Conservation (phyloP, 2,797 vertebrate genomes). For the Eulemur mongoz region DNA sequence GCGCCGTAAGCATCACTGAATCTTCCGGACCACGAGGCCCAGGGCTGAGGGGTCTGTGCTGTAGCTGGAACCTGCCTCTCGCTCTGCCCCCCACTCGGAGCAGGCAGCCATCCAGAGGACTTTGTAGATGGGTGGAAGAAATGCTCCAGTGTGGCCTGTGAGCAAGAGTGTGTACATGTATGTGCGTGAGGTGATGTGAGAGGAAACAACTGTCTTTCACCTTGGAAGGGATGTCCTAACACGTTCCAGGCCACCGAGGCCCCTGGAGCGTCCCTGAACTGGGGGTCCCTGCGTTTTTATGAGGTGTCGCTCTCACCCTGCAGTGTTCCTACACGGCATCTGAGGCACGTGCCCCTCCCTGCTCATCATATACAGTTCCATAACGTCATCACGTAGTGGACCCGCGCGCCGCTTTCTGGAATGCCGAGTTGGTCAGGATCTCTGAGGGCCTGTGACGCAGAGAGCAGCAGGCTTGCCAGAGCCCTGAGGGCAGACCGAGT, state of each 20-base stretch:
- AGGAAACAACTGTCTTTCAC: no score
- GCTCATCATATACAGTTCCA: fast-evolving
- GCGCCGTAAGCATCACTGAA: background rate
- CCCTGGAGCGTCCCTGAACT: background rate
- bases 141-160: fast-evolving
- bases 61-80: background rate
- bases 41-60: background rate
- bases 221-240: fast-evolving
- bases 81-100: background rate
- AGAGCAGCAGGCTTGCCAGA: background rate
- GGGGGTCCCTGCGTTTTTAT: background rate
- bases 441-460: background rate
- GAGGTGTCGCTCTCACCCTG: no score
- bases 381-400: fast-evolving
- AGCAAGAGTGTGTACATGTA: no score
- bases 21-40: no score
- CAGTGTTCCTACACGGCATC: background rate
- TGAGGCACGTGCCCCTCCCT: fast-evolving
- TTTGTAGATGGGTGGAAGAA: background rate
- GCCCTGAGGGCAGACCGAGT: background rate
- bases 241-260: fast-evolving
- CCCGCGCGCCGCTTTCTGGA: fast-evolving
- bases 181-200: no score
- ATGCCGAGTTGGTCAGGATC: background rate
- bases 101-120: background rate